phyloP scores from a whole-genome alignment of 2,888 invertebrate genomes.

The Nomada hirtipes region DNA sequence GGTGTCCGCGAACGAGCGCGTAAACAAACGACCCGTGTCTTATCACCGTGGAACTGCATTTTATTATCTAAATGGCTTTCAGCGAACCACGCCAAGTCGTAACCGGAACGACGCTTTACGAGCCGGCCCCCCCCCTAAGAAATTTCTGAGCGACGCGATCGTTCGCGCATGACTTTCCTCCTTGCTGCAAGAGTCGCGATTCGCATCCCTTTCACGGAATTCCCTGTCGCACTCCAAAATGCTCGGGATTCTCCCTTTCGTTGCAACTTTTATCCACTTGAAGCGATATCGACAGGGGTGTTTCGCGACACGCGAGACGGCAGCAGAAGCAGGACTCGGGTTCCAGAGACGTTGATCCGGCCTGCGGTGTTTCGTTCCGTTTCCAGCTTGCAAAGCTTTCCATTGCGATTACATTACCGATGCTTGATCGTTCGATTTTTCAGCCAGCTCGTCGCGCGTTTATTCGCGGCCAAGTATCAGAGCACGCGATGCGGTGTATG shows the following conservation, averaged over 20 bases:
- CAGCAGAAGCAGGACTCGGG: background rate
- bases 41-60: conserved; percentile 69
- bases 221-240: background rate
- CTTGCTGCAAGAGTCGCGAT: conserved; percentile 26
- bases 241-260: background rate
- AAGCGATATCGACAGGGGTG: background rate
- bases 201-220: background rate
- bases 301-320: background rate
- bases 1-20: conserved; percentile 59
- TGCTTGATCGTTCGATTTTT: conserved; percentile 1
- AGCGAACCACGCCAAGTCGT: conserved; percentile 62
- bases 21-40: conserved; percentile 72
- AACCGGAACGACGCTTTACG: conserved; percentile 57
- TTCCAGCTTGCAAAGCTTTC: background rate
- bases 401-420: conserved; percentile 11
- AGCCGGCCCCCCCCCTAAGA: conserved; percentile 31
- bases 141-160: conserved; percentile 24
- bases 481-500: background rate
- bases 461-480: background rate
- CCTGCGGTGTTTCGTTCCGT: background rate
- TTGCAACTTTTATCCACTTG: conserved; percentile 30
- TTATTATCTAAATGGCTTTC: conserved; percentile 73
- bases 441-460: conserved; percentile 9
- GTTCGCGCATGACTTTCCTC: conserved; percentile 33
- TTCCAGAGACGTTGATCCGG: background rate